Evolutionary conservation across 2,113 vertebrate genomes (phyloP).

Genomic region (Perca fluviatilis): DNA sequence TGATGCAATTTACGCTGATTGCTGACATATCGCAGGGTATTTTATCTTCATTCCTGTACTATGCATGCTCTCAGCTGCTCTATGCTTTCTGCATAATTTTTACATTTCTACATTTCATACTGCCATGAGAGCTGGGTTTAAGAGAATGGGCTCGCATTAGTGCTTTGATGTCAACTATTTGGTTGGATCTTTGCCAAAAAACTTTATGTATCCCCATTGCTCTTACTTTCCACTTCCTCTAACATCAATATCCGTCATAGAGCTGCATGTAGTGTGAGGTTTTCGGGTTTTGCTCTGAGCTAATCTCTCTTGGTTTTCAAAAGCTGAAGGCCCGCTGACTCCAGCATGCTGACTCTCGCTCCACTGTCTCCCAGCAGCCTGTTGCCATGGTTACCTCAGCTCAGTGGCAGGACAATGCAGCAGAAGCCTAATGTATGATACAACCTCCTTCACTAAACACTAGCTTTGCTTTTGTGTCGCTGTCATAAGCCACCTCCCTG

Average conservation of each 20-base stretch:
- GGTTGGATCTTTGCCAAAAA: constrained; percentile 52
- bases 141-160: constrained; percentile 40
- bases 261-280: constrained; percentile 53
- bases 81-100: constrained; percentile 54
- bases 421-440: constrained; percentile 70
- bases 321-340: constrained; percentile 80
- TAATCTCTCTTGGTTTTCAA: constrained; percentile 77
- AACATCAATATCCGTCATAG: constrained; percentile 63
- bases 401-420: constrained; percentile 74
- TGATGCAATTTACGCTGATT: constrained; percentile 54
- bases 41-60: constrained; percentile 56
- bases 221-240: constrained; percentile 49
- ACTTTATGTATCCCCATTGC: constrained; percentile 50
- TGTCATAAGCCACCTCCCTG: constrained; percentile 67
- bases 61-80: constrained; percentile 28
- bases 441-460: constrained; percentile 70
- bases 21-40: constrained; percentile 29
- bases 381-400: constrained; percentile 81
- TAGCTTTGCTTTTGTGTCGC: constrained; percentile 61
- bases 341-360: constrained; percentile 71
- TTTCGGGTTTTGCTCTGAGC: constrained; percentile 67
- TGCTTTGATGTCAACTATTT: constrained; percentile 67
- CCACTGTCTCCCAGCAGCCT: constrained; percentile 78
- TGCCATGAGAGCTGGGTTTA: constrained; percentile 40
- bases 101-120: constrained; percentile 54